These are phyloP conservation scores for Hydrophis major DNA, from an alignment of 2,797 vertebrate genomes.

Conservation along the genomic window DNA sequence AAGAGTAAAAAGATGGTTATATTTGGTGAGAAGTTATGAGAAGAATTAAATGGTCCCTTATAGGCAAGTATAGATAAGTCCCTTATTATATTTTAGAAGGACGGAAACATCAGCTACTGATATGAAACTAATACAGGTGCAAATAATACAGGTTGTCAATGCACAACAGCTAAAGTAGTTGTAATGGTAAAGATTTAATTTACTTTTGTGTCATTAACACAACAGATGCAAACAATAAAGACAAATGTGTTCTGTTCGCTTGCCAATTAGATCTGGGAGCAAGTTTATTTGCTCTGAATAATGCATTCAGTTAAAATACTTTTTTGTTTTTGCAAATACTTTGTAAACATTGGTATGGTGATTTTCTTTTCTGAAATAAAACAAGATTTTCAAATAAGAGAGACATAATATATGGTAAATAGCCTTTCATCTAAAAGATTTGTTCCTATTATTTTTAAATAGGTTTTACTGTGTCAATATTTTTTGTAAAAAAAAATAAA, in stretches of 20 bases:
- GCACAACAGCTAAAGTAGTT: background rate
- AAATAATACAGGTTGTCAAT: background rate
- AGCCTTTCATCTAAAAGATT: background rate
- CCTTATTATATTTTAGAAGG: background rate
- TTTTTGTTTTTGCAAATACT: slow-evolving; percentile 11
- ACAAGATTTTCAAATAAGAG: background rate
- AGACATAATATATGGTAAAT: background rate
- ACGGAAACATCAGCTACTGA: background rate
- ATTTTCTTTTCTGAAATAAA: background rate
- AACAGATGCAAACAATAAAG: background rate
- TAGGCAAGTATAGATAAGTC: background rate
- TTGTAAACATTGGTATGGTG: background rate
- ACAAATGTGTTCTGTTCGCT: background rate
- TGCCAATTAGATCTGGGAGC: background rate
- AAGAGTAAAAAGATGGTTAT: background rate
- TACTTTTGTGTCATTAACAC: background rate
- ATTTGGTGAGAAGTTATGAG: background rate
- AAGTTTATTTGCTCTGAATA: background rate
- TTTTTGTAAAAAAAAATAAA: background rate
- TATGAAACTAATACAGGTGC: background rate
- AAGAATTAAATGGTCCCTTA: background rate
- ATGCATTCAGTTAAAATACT: slow-evolving; percentile 1
- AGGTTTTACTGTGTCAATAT: background rate
- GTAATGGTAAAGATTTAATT: background rate
- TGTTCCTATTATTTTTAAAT: background rate